Conservation (phyloP, 53 echinoderm and acorn worm genomes). For the Glandiceps talaboti region DNA sequence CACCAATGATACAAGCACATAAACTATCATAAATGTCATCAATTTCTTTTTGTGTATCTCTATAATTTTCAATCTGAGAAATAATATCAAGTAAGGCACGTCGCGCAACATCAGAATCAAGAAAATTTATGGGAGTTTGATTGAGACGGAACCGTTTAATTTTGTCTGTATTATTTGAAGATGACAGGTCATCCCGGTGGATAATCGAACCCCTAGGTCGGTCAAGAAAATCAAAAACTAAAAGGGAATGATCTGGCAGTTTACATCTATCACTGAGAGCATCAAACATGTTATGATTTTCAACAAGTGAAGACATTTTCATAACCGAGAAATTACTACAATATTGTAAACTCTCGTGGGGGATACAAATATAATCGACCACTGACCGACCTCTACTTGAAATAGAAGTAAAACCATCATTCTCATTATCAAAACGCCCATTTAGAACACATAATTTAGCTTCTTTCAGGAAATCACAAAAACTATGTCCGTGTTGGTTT, state of each 20-base stretch:
- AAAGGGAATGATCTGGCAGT: background rate
- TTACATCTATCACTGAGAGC: background rate
- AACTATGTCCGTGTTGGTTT: background rate
- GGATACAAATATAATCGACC: background rate
- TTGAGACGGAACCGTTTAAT: background rate
- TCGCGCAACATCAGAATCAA: background rate
- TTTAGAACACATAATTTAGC: background rate
- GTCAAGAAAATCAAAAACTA: background rate
- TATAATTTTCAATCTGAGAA: background rate
- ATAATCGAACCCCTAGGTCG: background rate
- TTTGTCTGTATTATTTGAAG: background rate
- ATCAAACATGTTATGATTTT: background rate
- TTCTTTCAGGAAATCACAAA: background rate
- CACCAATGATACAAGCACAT: background rate
- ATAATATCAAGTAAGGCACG: background rate
- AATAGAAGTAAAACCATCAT: background rate
- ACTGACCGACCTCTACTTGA: background rate
- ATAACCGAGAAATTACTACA: background rate
- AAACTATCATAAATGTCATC: background rate
- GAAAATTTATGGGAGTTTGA: background rate
- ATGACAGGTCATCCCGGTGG: background rate
- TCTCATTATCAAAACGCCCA: background rate
- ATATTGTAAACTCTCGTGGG: background rate
- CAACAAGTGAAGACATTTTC: background rate
- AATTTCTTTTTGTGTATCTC: background rate